Evolutionary conservation across 2,113 vertebrate species (phyloP), one percentile per base, ranked within the genome.

Genomic region (Brachyistius frenatus): DNA sequence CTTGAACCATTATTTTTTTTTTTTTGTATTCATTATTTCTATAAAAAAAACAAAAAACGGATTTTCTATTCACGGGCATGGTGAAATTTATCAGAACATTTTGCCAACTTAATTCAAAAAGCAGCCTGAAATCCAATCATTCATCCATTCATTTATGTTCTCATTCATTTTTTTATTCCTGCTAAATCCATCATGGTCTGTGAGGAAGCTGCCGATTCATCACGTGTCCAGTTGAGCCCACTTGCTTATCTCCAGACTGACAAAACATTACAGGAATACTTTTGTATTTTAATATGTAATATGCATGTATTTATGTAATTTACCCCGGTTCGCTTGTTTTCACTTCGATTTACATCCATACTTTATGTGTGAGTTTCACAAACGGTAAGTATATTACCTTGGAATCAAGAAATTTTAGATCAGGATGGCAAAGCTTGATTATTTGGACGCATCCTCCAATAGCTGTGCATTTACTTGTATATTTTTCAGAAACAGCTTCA

Each of bases 391-490:
- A 11, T 46, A 13, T 49, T 56, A 8, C 35, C 7, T n/a, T 30
- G 30, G 32, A 61, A 52, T 57, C 23, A 30, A 1, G 10, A 5
- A 37, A 10, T 35, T 56, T 41, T 13, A 15, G 11, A 58, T 47
- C 3, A 44, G 31, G 41, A 73, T 53, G 44, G 46, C n/a, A 36
- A 33, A 60, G 46, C 8, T 50, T 44, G 5, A 37, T 5, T n/a
- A 55, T 55, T 52, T 66, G 33, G n/a, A 6, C 30, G 71, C 37
- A 55, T 61, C 41, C 58, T 15, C 31, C 1, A 3, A 13, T 13
- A 39, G n/a, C 7, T 68, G 52, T 55, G n/a, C 53, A 58, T 57
- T 47, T 66, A 15, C 32, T 61, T 54, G 13, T 52, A 13, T 67
- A 66, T 57, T 54, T 50, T 56, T 56, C 35, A 41, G 3, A 47